A percentile compares a stretch with the other conserved stretches of the same genome.
phyloP scores from a whole-genome alignment of 2,113 vertebrate genomes.

The Callorhinus ursinus region DNA sequence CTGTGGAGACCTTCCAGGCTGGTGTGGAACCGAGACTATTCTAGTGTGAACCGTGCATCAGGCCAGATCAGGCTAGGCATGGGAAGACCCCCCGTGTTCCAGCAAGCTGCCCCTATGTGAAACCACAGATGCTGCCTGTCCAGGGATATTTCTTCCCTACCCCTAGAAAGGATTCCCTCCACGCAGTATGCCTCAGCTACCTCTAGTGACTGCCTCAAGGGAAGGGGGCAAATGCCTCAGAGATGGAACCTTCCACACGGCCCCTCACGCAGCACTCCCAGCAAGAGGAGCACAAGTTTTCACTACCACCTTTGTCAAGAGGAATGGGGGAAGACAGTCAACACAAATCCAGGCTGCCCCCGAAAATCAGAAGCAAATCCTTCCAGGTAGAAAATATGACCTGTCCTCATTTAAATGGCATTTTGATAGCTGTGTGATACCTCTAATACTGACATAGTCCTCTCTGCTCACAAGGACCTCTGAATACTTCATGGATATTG shows the following conservation, averaged over 20 bases:
- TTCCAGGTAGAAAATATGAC: slow-evolving; percentile 25
- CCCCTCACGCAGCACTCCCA: not conserved
- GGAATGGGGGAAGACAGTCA: not conserved
- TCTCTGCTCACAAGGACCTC: slow-evolving; percentile 33
- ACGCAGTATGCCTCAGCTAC: not conserved
- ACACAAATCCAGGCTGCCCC: not conserved
- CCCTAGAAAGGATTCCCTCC: not conserved
- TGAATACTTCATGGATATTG: slow-evolving; percentile 42
- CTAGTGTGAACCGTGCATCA: not conserved
- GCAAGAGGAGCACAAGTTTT: not conserved
- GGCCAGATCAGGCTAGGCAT: no score
- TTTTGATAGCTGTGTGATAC: slow-evolving; percentile 35
- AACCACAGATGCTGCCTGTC: not conserved
- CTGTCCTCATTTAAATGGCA: slow-evolving; percentile 17
- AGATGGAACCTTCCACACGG: not conserved
- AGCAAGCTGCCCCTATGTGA: not conserved
- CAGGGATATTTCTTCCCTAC: not conserved
- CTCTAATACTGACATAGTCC: slow-evolving; percentile 47
- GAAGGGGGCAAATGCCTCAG: not conserved
- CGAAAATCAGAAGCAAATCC: slow-evolving; percentile 1
- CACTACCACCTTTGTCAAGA: not conserved
- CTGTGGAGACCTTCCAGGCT: not conserved
- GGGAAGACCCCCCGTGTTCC: not conserved
- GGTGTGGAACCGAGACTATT: no score
- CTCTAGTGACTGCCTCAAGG: not conserved